Percentiles rank a stretch among this genome's conserved stretches.
phyloP scores from a whole-genome alignment of 37 sponge, comb jelly and placozoan genomes.

The Haliclona indistincta region DNA sequence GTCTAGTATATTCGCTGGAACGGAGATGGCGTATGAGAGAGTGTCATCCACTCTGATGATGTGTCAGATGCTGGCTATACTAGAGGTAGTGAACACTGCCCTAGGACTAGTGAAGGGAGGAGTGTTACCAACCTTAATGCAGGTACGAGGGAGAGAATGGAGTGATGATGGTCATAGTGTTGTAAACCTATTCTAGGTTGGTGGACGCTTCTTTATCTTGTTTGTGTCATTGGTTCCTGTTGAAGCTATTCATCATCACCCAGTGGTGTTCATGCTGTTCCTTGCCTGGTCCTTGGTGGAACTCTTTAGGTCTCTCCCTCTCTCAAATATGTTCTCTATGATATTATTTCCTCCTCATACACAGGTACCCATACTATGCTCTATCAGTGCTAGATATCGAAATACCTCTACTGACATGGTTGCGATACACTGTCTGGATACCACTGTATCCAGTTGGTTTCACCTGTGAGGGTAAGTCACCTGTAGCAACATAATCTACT shows the following conservation, averaged over 20 bases:
- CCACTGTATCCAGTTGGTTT: constrained; percentile 90
- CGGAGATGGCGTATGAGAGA: constrained; percentile 55
- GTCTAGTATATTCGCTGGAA: constrained; percentile 12
- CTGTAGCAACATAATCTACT: neutral
- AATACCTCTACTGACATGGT: constrained; percentile 76
- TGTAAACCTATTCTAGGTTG: constrained; percentile 32
- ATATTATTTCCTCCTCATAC: neutral
- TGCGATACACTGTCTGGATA: constrained; percentile 92
- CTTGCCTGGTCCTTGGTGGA: constrained; percentile 80
- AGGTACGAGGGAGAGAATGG: constrained; percentile 38
- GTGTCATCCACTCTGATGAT: constrained; percentile 47
- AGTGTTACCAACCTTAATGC: constrained; percentile 49
- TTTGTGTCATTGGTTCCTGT: constrained; percentile 51
- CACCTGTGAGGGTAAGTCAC: constrained; percentile 72
- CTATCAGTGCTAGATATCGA: constrained; percentile 60
- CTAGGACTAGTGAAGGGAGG: constrained; percentile 68
- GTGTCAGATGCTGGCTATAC: constrained; percentile 47
- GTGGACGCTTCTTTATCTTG: constrained; percentile 67
- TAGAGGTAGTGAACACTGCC: constrained; percentile 68
- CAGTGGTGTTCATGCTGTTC: constrained; percentile 67
- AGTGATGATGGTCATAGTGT: neutral
- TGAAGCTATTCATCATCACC: constrained; percentile 54
- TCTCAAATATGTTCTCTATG: neutral
- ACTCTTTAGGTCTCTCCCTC: constrained; percentile 48
- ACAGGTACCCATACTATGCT: constrained; percentile 91